Percentiles rank a stretch among this genome's conserved stretches.
Conservation (phyloP, 2,113 vertebrate species). For the Seriola dumerili region DNA sequence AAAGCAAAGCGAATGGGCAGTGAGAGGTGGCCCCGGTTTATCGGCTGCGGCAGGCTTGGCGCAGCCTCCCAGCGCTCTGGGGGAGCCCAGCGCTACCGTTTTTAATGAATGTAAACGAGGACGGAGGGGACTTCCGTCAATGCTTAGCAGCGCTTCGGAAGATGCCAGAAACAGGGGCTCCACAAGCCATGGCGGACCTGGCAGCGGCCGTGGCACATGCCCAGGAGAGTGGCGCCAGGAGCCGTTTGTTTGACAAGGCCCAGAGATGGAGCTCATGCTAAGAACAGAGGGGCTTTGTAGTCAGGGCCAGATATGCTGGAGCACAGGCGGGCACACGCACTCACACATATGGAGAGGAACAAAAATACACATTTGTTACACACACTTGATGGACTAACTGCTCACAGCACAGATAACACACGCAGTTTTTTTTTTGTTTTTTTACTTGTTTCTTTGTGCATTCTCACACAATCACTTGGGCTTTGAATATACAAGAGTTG, state of each 20-base stretch:
- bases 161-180: slow-evolving; percentile 76
- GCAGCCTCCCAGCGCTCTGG: slow-evolving; percentile 65
- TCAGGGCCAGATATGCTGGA: slow-evolving; percentile 76
- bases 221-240: slow-evolving; percentile 77
- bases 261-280: slow-evolving; percentile 81
- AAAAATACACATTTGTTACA: slow-evolving; percentile 51
- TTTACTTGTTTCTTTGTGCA: background rate
- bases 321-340: slow-evolving; percentile 50
- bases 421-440: background rate
- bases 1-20: slow-evolving; percentile 77
- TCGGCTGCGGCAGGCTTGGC: slow-evolving; percentile 81
- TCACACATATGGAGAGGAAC: slow-evolving; percentile 53
- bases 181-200: slow-evolving; percentile 69
- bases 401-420: slow-evolving; percentile 9
- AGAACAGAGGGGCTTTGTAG: slow-evolving; percentile 83
- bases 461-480: slow-evolving; percentile 1
- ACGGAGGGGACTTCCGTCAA: slow-evolving; percentile 76
- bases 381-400: slow-evolving; percentile 46
- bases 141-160: slow-evolving; percentile 64
- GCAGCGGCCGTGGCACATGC: slow-evolving; percentile 72
- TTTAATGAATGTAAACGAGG: slow-evolving; percentile 85
- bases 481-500: slow-evolving; percentile 10
- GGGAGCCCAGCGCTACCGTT: slow-evolving; percentile 73
- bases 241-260: slow-evolving; percentile 80
- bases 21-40: slow-evolving; percentile 81